Percentiles rank a stretch among this genome's conserved stretches.
These are phyloP conservation scores for Myotis lucifugus DNA, from an alignment of 2,113 vertebrate genomes.

Conservation along the genomic window DNA sequence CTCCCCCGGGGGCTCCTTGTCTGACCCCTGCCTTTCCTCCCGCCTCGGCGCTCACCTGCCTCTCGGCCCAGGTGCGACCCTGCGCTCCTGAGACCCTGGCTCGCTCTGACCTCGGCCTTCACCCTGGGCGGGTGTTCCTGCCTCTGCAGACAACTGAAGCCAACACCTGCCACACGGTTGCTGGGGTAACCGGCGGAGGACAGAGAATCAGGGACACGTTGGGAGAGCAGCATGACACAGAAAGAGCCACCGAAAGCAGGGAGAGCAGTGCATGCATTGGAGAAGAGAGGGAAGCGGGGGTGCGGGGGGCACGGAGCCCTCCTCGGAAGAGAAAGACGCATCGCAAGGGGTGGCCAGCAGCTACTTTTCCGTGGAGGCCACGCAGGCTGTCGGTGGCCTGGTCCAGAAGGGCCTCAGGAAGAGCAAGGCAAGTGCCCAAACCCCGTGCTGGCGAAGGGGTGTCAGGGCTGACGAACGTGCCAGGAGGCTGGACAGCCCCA, in stretches of 20 bases:
- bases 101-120: not conserved
- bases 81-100: not conserved
- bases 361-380: not conserved
- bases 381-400: not conserved
- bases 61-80: not conserved
- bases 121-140: not conserved
- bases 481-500: not conserved
- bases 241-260: not conserved
- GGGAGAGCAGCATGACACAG: not conserved
- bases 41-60: not conserved
- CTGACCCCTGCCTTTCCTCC: not conserved
- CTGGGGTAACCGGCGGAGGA: not conserved
- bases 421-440: not conserved
- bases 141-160: not conserved
- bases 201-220: not conserved
- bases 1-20: not conserved
- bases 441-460: not conserved
- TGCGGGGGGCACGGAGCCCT: not conserved
- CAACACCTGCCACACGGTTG: not conserved
- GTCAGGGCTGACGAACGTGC: not conserved
- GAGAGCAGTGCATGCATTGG: not conserved
- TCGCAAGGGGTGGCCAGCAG: not conserved
- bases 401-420: not conserved
- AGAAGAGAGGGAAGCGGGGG: not conserved
- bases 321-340: not conserved